A percentile compares a stretch with the other conserved stretches of the same genome.
phyloP scores from a whole-genome alignment of 2,888 invertebrate species.

The Cheilosia soror region DNA sequence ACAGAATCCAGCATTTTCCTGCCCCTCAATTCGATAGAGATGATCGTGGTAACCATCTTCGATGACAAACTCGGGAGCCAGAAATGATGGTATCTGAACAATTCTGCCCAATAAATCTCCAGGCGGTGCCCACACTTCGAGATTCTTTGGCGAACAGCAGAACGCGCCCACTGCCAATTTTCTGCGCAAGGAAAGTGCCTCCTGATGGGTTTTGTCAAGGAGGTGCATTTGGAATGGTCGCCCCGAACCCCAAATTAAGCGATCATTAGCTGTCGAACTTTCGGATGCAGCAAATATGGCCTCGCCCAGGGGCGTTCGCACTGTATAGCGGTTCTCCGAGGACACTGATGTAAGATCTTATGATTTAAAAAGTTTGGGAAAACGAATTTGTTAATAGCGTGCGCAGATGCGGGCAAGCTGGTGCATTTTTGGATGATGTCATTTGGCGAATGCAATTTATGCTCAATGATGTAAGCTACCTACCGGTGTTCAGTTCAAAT shows the following conservation, averaged over 20 bases:
- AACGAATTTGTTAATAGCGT: constrained; percentile 2
- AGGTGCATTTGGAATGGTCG: constrained; percentile 91
- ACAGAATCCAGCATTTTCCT: constrained; percentile 86
- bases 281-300: constrained; percentile 91
- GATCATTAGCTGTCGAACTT: constrained; percentile 86
- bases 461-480: constrained; percentile 77
- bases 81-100: constrained; percentile 88
- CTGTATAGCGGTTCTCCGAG: constrained; percentile 89
- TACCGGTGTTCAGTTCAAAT: constrained; percentile 90
- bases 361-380: constrained; percentile 1
- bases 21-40: constrained; percentile 90
- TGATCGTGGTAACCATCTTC: constrained; percentile 87
- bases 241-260: constrained; percentile 88
- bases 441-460: not conserved
- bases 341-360: constrained; percentile 84
- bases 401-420: not conserved
- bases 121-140: constrained; percentile 90
- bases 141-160: constrained; percentile 87
- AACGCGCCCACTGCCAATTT: constrained; percentile 89
- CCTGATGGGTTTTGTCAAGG: constrained; percentile 92
- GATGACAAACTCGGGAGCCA: constrained; percentile 88
- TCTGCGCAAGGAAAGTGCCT: constrained; percentile 90
- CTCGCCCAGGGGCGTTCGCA: constrained; percentile 89
- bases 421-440: constrained; percentile 10
- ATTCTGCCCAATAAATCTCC: constrained; percentile 89